Percentiles rank a stretch among this genome's conserved stretches.
Conservation (phyloP, 2,888 invertebrate genomes). For the Sminthurinus aureus region DNA sequence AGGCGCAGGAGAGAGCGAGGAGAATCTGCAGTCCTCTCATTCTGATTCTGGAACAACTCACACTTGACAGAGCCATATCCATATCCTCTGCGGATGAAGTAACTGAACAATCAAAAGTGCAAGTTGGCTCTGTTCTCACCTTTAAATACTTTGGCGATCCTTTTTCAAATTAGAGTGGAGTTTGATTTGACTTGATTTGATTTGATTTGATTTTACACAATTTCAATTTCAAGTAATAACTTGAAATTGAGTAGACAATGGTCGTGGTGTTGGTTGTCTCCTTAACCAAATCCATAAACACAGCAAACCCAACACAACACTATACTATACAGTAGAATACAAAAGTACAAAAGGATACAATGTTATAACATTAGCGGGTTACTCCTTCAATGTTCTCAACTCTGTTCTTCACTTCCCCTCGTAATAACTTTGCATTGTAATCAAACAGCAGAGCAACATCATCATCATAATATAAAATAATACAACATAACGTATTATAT, state of each 20-base stretch:
- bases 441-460: neutral
- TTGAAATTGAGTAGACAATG: neutral
- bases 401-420: neutral
- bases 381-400: neutral
- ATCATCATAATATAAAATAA: neutral
- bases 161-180: neutral
- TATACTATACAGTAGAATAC: no score
- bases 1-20: neutral
- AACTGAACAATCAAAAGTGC: neutral
- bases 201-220: no score
- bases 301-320: neutral
- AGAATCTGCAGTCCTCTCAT: neutral
- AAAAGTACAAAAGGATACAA: no score
- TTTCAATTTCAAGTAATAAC: neutral
- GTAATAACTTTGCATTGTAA: neutral
- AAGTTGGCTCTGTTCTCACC: neutral
- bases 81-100: neutral
- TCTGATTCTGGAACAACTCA: neutral
- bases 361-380: neutral
- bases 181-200: no score
- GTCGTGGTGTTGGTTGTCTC: no score
- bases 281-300: neutral
- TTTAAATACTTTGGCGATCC: slow-evolving; percentile 3
- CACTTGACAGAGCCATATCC: neutral
- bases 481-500: neutral